Percentiles rank a stretch among this genome's conserved stretches.
Evolutionary conservation across 2,797 vertebrate genomes (phyloP).

Genomic region (Apogon hyalosoma): DNA sequence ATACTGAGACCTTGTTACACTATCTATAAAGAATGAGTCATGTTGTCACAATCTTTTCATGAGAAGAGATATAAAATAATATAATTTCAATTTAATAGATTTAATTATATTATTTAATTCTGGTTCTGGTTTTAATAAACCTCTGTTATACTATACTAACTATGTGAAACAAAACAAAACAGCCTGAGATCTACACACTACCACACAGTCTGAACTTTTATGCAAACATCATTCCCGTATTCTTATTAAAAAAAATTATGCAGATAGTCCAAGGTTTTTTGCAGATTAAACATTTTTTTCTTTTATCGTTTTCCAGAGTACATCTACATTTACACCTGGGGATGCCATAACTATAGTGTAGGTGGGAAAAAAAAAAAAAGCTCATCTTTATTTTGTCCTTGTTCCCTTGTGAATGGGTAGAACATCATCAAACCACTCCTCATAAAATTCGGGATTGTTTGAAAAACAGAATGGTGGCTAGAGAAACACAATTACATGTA

Average conservation of each 20-base stretch:
- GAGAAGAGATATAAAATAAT: too few species aligned
- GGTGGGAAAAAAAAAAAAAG: slow-evolving; percentile 36
- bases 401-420: slow-evolving; percentile 30
- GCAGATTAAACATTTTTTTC: slow-evolving; percentile 20
- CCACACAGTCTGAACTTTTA: neutral
- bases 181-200: slow-evolving; percentile 2
- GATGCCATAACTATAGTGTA: slow-evolving; percentile 6
- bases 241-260: slow-evolving; percentile 18
- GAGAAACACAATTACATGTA: slow-evolving; percentile 59
- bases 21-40: too few species aligned
- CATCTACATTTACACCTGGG: slow-evolving; percentile 31
- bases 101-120: too few species aligned
- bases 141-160: neutral
- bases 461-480: slow-evolving; percentile 41
- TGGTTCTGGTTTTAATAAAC: neutral
- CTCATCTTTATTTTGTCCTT: slow-evolving; percentile 38
- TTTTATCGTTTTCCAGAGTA: slow-evolving; percentile 9
- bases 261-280: slow-evolving; percentile 6
- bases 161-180: neutral
- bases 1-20: too few species aligned
- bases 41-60: too few species aligned
- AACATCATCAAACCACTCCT: slow-evolving; percentile 41
- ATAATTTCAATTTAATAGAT: too few species aligned
- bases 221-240: neutral
- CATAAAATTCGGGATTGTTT: slow-evolving; percentile 47